Base-by-base conservation (phyloP, 2,888 invertebrate genomes). In the Tetranychus piercei region DNA sequence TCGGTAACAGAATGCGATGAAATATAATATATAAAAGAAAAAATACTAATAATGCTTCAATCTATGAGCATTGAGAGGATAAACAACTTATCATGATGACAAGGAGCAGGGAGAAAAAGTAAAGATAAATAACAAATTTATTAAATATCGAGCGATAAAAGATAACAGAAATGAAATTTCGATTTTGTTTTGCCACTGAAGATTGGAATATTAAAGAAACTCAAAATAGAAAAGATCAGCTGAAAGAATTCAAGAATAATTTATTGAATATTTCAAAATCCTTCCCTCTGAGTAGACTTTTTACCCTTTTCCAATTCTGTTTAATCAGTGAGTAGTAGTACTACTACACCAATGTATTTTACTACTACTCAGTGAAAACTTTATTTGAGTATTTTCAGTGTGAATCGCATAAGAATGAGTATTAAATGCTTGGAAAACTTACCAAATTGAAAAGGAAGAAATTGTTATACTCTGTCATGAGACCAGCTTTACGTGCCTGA, bases 381-480 rank as follows among this genome's bases (percentile, higher is more conserved):
- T 34, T 1, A 34, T 34, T 2, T 23, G 23, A 23, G 23, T 23
- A 23, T 23, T 5, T 34, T 34, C 34, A 34, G 34, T 34, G 34
- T 34, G 34, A 3, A 34, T 34, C 34, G 34, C 34, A 34, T 34
- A 34, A 34, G 34, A 34, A 34, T 34, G 34, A 34, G 34, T 34
- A 34, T 34, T 34, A 34, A 34, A 34, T 34, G 34, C 34, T 34
- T 34, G 34, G 34, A 34, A 34, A 20, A 20, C 76, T 74, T 65
- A 76, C 76, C 74, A 77, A 66, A 65, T 72, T 75, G 34, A 76
- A 72, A 44, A 77, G 72, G 44, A 77, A 34, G 67, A 73, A 77
- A 72, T 77, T 76, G 73, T 77, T 73, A 71, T 77, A 77, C 72
- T 76, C 76, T 34, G 76, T 75, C 77, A 77, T 74, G 43, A 78